These are phyloP conservation scores for Campylorhamphus procurvoides DNA, from an alignment of 2,113 vertebrate species.

Conservation along the genomic window DNA sequence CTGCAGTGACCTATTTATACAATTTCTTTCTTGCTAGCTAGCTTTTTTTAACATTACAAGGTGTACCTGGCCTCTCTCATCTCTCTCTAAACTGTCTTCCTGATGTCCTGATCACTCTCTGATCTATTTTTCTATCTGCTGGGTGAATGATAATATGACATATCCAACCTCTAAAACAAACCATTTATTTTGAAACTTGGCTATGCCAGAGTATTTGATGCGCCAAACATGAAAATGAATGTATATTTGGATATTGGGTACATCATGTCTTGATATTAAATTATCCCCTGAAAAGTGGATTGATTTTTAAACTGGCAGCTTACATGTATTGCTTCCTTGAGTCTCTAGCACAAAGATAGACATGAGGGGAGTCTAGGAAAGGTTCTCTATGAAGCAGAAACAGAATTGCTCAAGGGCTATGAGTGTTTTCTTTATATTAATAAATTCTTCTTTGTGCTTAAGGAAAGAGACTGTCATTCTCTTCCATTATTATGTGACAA, in stretches of 20 bases:
- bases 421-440: slow-evolving; percentile 48
- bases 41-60: slow-evolving; percentile 34
- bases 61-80: slow-evolving; percentile 56
- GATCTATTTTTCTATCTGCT: slow-evolving; percentile 67
- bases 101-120: slow-evolving; percentile 70
- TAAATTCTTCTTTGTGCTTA: slow-evolving; percentile 35
- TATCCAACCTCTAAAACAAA: slow-evolving; percentile 72
- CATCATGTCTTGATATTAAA: slow-evolving; percentile 52
- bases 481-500: slow-evolving; percentile 42
- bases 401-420: slow-evolving; percentile 31
- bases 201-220: slow-evolving; percentile 25
- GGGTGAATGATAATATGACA: slow-evolving; percentile 71
- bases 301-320: slow-evolving; percentile 55
- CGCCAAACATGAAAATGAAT: slow-evolving; percentile 52
- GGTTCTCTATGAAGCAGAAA: not conserved
- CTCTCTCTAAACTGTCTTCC: slow-evolving; percentile 67
- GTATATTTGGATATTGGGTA: slow-evolving; percentile 47
- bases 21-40: slow-evolving; percentile 34
- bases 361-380: not conserved
- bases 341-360: not conserved
- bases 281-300: slow-evolving; percentile 40
- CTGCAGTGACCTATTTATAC: slow-evolving; percentile 67
- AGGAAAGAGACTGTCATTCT: slow-evolving; percentile 26
- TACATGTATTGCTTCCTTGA: slow-evolving; percentile 36
- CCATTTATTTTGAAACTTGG: slow-evolving; percentile 67